These are phyloP conservation scores for Pheucticus melanocephalus DNA, from an alignment of 2,113 vertebrate species.

Conservation along the genomic window DNA sequence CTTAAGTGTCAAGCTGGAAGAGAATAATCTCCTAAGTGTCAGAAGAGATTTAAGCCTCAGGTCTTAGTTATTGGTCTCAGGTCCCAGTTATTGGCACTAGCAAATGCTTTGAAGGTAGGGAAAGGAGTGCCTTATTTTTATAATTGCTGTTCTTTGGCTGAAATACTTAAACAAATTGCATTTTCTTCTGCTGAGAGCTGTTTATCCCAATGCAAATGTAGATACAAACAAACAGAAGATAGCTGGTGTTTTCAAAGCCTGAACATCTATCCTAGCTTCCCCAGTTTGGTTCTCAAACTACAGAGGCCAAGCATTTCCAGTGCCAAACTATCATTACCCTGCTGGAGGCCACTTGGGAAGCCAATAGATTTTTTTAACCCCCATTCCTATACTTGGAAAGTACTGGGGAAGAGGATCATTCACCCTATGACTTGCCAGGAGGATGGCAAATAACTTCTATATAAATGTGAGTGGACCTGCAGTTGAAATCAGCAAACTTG, in stretches of 20 bases:
- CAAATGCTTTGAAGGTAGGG: constrained; percentile 3
- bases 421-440: neutral
- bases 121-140: neutral
- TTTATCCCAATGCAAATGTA: neutral
- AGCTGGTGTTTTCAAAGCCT: constrained; percentile 20
- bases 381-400: neutral
- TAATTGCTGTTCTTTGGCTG: constrained; percentile 30
- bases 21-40: neutral
- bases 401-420: neutral
- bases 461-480: neutral
- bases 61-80: neutral
- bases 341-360: neutral
- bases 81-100: neutral
- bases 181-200: constrained; percentile 33
- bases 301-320: neutral
- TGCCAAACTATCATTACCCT: neutral
- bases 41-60: neutral
- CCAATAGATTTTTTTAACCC: neutral
- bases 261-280: neutral
- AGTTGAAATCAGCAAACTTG: neutral
- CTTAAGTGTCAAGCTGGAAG: neutral
- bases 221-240: constrained; percentile 33
- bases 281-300: neutral
- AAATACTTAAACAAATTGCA: neutral
- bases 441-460: neutral